Evolutionary conservation across 23 tunicate species (phyloP).

Genomic region (Phallusia fumigata): DNA sequence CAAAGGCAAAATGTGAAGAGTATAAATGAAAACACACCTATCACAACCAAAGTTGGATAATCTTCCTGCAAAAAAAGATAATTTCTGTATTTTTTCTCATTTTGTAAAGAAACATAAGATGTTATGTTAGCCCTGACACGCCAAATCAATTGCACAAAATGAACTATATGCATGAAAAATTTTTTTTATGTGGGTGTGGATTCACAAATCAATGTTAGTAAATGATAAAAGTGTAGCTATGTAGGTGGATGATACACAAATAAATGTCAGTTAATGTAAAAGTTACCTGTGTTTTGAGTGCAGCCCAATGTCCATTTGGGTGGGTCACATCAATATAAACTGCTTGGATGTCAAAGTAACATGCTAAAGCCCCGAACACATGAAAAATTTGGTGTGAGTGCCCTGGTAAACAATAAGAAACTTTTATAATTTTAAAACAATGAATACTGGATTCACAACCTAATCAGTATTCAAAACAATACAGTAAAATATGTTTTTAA

Average conservation of each 20-base stretch:
- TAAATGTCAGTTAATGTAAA: background rate
- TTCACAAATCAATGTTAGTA: too few relatives aligned
- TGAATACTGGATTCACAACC: too few relatives aligned
- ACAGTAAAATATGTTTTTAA: slow-evolving; percentile 6
- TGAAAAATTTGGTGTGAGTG: slow-evolving; percentile 84
- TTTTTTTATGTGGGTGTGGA: too few relatives aligned
- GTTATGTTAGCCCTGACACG: too few relatives aligned
- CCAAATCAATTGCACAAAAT: too few relatives aligned
- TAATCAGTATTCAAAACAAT: background rate
- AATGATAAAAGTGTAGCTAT: too few relatives aligned
- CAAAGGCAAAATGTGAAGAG: background rate
- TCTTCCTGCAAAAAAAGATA: background rate
- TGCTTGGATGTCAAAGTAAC: slow-evolving; percentile 61
- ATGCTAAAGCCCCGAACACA: slow-evolving; percentile 40
- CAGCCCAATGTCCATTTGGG: slow-evolving; percentile 9
- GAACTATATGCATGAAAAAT: too few relatives aligned
- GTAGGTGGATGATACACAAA: too few relatives aligned
- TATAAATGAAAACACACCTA: background rate
- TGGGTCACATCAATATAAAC: slow-evolving; percentile 39
- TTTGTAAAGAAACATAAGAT: too few relatives aligned
- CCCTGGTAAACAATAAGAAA: slow-evolving; percentile 23
- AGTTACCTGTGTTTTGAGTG: background rate
- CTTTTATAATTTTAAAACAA: too few relatives aligned
- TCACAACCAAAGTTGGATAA: background rate
- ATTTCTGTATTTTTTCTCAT: background rate